Base-by-base conservation (phyloP, 2,888 invertebrate genomes). In the Drosophila acutilabella region DNA sequence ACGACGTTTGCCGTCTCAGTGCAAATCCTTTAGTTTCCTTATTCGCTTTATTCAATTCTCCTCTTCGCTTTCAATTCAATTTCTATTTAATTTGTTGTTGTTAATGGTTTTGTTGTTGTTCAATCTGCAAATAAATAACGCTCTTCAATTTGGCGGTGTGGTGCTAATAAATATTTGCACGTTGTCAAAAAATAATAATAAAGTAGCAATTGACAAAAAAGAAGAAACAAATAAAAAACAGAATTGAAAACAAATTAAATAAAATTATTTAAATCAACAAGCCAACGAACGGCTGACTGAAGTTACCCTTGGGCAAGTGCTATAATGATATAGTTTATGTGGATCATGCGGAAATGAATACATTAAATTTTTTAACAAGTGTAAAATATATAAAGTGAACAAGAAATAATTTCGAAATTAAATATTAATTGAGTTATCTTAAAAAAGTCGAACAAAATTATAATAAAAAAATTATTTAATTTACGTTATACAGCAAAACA, bases 131-230 rank as follows among this genome's bases (percentile, higher is more conserved):
- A 59, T 56, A 47, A 64, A 64, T 42, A 68, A 64, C 20, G 36
- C 30, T 60, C 40, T 48, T 47, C 54, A 54, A 64, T 57, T 78
- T 87, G 68, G 16, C 82, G 57, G 53, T 53, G 36, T 51, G 65
- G 82, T 88, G 82, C 70, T 88, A 83, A 83, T 82, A 79, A 81
- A 85, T 68, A 58, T 67, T 62, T 62, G 61, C 60, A 54, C 48
- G 47, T 47, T 70, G 74, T 68, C 73, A 80, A 67, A 71, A 78
- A 67, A 53, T 59, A 64, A 59, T 60, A 64, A 59, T 62, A 58
- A 64, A 51, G 13, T 41, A 71, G 18, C 51, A 30, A 48, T 62
- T 16, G 18, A 14, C 38, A 64, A 51, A 44, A 48, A 57, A 64
- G 44, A 67, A 65, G 71, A 71, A 76, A 36, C 36, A 52, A 52